Base-by-base conservation (phyloP, 2,888 invertebrate genomes). In the Tinea semifulvella region DNA sequence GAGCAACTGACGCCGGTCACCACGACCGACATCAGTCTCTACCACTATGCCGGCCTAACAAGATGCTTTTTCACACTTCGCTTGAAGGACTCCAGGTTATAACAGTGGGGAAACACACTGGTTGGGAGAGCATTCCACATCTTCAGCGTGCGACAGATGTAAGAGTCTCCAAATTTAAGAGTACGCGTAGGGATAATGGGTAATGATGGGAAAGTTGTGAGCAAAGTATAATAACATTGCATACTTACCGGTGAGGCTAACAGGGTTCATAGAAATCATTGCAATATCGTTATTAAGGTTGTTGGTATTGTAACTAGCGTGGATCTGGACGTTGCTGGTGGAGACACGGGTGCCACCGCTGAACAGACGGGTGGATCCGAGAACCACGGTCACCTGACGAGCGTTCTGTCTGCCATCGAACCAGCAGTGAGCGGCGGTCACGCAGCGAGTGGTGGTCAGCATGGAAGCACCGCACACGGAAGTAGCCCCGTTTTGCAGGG, bases 371-470 rank as follows among this genome's bases (percentile, higher is more conserved):
- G 16, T 22, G 10, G 44, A 44, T n/a, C 38, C 44, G 16, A 44
- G 44, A 4, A 44, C 38, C 2, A 44, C 44, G 11, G 36, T 36
- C 7, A 44, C 11, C 7, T 19, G 10, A 14, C 44, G 36, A 20
- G 44, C 39, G 7, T 27, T 17, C 17, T 39, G n/a, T 11, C 44
- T 11, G 11, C 44, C 26, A 14, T 47, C 43, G 5, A 43, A 36
- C 51, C 52, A 52, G 43, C 53, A 53, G 35, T 51, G 51, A 1
- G 53, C 53, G 4, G 53, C 53, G 5, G 53, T 52, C 10, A 52
- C 26, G 6, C 46, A 14, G 6, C 47, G 47, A 1, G 45, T 52
- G 46, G 48, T 49, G 16, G 46, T 47, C 14, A 53, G 22, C 8
- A 53, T 42, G 13, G 48, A 42, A 2, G 48, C 47, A 1, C 52